Evolutionary conservation across 2,888 invertebrate species (phyloP).

Genomic region (Liposcelis brunnea): DNA sequence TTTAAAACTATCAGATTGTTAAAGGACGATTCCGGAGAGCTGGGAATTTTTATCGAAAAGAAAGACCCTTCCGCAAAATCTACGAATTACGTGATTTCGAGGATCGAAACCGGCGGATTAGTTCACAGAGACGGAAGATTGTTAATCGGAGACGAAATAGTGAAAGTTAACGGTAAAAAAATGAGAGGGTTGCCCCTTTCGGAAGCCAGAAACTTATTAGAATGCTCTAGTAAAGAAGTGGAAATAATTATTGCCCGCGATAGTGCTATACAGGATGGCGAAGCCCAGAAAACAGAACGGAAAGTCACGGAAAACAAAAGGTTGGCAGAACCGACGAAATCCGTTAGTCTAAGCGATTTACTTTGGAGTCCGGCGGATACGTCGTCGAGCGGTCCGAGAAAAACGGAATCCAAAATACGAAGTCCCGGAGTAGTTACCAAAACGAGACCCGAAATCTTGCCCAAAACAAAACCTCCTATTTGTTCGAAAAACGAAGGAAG

Average conservation of each 20-base stretch:
- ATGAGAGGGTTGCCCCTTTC: slow-evolving; percentile 52
- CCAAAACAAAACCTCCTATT: slow-evolving; percentile 21
- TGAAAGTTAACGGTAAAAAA: slow-evolving; percentile 71
- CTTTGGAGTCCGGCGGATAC: too few relatives aligned
- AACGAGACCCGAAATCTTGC: too few relatives aligned
- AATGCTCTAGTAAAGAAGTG: slow-evolving; percentile 26
- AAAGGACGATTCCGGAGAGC: slow-evolving; percentile 20
- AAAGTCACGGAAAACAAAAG: neutral
- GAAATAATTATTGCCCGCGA: slow-evolving; percentile 27
- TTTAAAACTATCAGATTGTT: slow-evolving; percentile 20
- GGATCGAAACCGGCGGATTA: slow-evolving; percentile 31
- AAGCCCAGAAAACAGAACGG: neutral
- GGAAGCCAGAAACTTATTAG: slow-evolving; percentile 33
- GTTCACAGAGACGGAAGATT: slow-evolving; percentile 59
- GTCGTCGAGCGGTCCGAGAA: neutral
- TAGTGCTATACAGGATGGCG: slow-evolving; percentile 8
- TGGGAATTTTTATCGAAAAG: slow-evolving; percentile 22
- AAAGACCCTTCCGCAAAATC: slow-evolving; percentile 18
- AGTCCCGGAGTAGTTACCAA: too few relatives aligned
- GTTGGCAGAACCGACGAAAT: slow-evolving; percentile 10
- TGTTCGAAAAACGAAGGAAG: slow-evolving; percentile 15
- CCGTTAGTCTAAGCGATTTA: slow-evolving; percentile 1
- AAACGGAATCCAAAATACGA: neutral
- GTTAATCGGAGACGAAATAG: slow-evolving; percentile 72
- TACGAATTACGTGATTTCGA: slow-evolving; percentile 29